A percentile compares a stretch with the other conserved stretches of the same genome.
These are phyloP conservation scores for Drosophila melanosoma DNA, from an alignment of 2,888 invertebrate genomes.

Conservation along the genomic window DNA sequence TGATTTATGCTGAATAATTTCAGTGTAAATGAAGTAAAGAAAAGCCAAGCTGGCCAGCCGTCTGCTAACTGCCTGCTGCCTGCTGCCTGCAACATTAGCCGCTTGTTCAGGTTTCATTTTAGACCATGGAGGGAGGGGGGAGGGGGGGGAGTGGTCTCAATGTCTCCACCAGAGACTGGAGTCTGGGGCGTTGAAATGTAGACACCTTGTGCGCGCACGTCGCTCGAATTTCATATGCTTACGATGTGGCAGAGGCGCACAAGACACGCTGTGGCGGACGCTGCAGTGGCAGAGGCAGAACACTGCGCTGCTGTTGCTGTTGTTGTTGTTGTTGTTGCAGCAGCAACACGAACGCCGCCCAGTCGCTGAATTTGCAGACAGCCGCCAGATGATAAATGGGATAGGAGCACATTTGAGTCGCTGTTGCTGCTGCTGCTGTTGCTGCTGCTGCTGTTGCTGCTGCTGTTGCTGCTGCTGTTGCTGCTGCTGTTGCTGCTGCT, in stretches of 20 bases:
- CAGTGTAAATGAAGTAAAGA: conserved; percentile 73
- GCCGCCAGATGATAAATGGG: conserved; percentile 74
- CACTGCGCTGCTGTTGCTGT: too few relatives aligned
- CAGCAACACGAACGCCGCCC: conserved; percentile 67
- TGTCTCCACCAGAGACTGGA: conserved; percentile 12
- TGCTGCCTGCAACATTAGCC: conserved; percentile 53
- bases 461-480: conserved; percentile 47
- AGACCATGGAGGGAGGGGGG: background rate
- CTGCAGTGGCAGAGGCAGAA: conserved; percentile 8
- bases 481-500: conserved; percentile 22
- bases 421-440: conserved; percentile 48
- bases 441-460: conserved; percentile 20
- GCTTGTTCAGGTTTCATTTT: conserved; percentile 51
- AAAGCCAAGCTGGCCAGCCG: conserved; percentile 60
- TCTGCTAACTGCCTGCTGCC: background rate
- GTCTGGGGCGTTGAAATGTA: conserved; percentile 72
- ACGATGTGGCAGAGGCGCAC: conserved; percentile 26
- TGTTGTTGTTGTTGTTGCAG: conserved; percentile 38
- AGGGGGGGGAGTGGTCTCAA: conserved; percentile 10
- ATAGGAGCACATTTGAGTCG: conserved; percentile 74
- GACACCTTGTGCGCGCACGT: conserved; percentile 76
- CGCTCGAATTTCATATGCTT: conserved; percentile 73
- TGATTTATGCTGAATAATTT: conserved; percentile 80
- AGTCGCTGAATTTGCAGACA: conserved; percentile 75
- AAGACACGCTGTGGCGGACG: background rate